Evolutionary conservation across 2,113 vertebrate genomes (phyloP).

Genomic region (Cephalophus harveyi): DNA sequence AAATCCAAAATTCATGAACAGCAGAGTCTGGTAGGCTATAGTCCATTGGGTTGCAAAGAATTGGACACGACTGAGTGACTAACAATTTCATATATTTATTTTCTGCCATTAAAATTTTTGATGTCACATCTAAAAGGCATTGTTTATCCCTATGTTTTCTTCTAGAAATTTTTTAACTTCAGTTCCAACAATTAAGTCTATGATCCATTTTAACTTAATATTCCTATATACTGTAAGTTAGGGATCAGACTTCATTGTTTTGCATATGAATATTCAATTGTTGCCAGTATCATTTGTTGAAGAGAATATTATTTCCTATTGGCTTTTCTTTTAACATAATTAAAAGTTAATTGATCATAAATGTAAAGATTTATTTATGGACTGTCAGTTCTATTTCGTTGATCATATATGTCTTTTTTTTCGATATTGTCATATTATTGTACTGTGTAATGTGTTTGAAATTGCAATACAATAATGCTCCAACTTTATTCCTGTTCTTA

Average conservation of each 20-base stretch:
- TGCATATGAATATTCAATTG: background rate
- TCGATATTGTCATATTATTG: background rate
- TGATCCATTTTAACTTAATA: background rate
- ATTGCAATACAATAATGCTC: background rate
- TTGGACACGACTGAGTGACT: rapidly evolving
- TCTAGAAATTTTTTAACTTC: background rate
- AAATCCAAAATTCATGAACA: background rate
- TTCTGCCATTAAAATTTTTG: background rate
- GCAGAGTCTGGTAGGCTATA: background rate
- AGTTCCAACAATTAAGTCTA: background rate
- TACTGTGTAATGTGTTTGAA: background rate
- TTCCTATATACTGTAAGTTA: background rate
- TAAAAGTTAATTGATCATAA: background rate
- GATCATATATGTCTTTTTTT: background rate
- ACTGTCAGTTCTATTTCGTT: background rate
- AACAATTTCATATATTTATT: background rate
- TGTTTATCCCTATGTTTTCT: background rate
- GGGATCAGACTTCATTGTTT: background rate
- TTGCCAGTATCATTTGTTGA: background rate
- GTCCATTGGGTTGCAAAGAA: background rate
- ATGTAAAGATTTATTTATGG: background rate
- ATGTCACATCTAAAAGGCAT: background rate
- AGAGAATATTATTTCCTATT: background rate
- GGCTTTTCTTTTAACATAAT: background rate
- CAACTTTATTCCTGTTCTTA: background rate